These are phyloP conservation scores for Neodiprion fabricii DNA, from an alignment of 1,140 invertebrate species.

Conservation along the genomic window DNA sequence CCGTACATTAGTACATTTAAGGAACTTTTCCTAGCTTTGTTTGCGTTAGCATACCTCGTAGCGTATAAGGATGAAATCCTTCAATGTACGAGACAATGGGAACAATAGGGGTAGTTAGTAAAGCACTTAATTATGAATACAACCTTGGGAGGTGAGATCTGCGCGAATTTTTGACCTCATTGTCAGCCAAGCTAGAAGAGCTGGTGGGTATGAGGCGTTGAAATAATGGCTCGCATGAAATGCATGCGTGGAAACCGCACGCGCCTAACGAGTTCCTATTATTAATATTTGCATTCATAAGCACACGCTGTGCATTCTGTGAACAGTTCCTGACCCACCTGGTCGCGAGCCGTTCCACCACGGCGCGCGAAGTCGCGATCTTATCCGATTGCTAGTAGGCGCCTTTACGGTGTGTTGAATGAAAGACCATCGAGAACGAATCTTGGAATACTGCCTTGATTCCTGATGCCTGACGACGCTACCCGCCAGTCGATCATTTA, in stretches of 20 bases:
- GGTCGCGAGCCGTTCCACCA: not conserved
- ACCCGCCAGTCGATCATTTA: no score
- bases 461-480: no score
- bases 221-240: not conserved
- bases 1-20: no score
- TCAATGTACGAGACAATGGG: not conserved
- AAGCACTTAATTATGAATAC: not conserved
- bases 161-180: not conserved
- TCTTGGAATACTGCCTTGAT: no score
- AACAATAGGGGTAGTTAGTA: conserved; percentile 1
- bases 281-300: conserved; percentile 4
- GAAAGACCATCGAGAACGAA: no score
- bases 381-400: not conserved
- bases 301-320: not conserved
- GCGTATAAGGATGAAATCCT: no score
- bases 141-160: not conserved
- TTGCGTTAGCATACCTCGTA: no score
- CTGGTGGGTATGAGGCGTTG: not conserved
- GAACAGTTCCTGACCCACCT: not conserved
- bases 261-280: conserved; percentile 3
- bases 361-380: not conserved
- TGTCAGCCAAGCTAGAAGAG: not conserved
- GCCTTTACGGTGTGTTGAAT: no score
- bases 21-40: no score
- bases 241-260: not conserved